These are phyloP conservation scores for Andrena chrysosceles DNA, from an alignment of 2,888 invertebrate species.

Conservation along the genomic window DNA sequence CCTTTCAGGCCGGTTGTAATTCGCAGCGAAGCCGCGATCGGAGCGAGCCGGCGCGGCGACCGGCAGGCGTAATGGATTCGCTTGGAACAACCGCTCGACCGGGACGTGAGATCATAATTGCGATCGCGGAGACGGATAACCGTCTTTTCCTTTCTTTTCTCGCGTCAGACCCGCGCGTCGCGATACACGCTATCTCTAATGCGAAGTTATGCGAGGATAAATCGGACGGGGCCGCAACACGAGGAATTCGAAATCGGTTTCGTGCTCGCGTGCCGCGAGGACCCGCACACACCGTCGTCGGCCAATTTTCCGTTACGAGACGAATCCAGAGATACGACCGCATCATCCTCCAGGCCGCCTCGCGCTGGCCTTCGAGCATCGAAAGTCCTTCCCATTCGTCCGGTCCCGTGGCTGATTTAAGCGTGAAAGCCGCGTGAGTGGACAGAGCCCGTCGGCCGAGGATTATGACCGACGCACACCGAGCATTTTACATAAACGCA, in stretches of 20 bases:
- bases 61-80: slow-evolving; percentile 36
- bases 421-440: slow-evolving; percentile 8
- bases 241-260: slow-evolving; percentile 9
- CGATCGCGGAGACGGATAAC: slow-evolving; percentile 22
- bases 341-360: background rate
- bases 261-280: slow-evolving; percentile 8
- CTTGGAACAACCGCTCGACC: slow-evolving; percentile 26
- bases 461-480: slow-evolving; percentile 56
- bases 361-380: slow-evolving; percentile 1
- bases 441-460: slow-evolving; percentile 36
- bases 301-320: slow-evolving; percentile 16
- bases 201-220: slow-evolving; percentile 16
- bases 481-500: slow-evolving; percentile 65
- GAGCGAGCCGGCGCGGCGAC: slow-evolving; percentile 29
- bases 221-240: too few species aligned
- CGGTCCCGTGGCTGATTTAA: slow-evolving; percentile 40
- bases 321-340: slow-evolving; percentile 12
- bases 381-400: background rate
- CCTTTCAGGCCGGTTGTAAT: slow-evolving; percentile 38
- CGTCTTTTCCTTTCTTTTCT: background rate
- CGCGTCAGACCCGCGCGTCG: slow-evolving; percentile 1
- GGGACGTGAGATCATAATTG: slow-evolving; percentile 51
- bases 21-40: slow-evolving; percentile 45
- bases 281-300: slow-evolving; percentile 1
- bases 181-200: background rate